These are phyloP conservation scores for Oncopodura yosiiana DNA, from an alignment of 1,140 invertebrate genomes.

Conservation along the genomic window DNA sequence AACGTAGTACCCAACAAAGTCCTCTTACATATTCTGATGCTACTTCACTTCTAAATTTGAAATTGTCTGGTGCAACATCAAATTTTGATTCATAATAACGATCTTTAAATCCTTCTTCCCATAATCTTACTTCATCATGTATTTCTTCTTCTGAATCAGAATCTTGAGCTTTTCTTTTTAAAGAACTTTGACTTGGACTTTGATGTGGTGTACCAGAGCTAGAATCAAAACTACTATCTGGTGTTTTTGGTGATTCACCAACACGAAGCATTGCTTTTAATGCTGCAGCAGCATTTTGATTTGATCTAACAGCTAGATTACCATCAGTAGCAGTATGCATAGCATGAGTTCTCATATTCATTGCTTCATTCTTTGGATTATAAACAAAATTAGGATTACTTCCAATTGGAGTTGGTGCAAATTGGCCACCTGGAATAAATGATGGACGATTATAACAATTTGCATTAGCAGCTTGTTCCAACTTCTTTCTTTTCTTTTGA, in stretches of 20 bases:
- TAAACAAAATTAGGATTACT: constrained; percentile 25
- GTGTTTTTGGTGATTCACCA: constrained; percentile 7
- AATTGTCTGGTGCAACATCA: constrained; percentile 67
- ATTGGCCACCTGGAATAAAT: constrained; percentile 59
- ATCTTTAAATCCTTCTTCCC: constrained; percentile 97
- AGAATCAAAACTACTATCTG: constrained; percentile 7
- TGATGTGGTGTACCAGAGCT: constrained; percentile 1
- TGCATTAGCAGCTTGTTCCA: constrained; percentile 38
- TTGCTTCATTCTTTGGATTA: constrained; percentile 40
- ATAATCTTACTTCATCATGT: constrained; percentile 87
- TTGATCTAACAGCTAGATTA: constrained; percentile 19
- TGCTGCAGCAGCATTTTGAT: constrained; percentile 37
- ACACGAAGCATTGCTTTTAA: constrained; percentile 37
- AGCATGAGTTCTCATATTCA: constrained; percentile 39
- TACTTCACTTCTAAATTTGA: constrained; percentile 79
- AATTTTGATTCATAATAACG: constrained; percentile 97
- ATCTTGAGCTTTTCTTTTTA: constrained; percentile 43
- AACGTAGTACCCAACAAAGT: constrained; percentile 93
- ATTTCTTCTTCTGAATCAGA: constrained; percentile 55
- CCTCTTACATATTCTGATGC: constrained; percentile 89
- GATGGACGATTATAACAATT: constrained; percentile 50
- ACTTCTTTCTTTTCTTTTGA: constrained; percentile 45
- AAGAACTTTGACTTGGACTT: not conserved
- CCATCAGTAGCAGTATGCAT: constrained; percentile 30
- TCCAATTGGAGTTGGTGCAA: constrained; percentile 51